Evolutionary conservation across 2,888 invertebrate genomes (phyloP).

Genomic region (Panorpa germanica): DNA sequence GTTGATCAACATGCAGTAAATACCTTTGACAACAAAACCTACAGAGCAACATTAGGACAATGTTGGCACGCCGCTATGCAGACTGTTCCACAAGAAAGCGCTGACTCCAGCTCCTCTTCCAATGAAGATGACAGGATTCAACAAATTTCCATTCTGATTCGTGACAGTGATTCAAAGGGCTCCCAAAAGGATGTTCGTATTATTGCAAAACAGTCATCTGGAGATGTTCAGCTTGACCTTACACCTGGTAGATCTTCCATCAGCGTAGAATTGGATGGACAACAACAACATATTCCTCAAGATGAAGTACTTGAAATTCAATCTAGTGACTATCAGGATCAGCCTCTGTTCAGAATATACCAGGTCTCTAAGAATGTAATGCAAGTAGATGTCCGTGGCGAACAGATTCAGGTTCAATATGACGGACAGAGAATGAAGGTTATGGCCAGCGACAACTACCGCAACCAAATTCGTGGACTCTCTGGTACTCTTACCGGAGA

Average conservation of each 20-base stretch:
- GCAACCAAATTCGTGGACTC: constrained; percentile 37
- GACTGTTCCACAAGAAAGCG: constrained; percentile 24
- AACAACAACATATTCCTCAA: constrained; percentile 18
- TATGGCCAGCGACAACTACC: constrained; percentile 24
- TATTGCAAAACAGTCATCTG: constrained; percentile 20
- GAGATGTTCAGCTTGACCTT: constrained; percentile 17
- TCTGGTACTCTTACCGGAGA: constrained; percentile 45
- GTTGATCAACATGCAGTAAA: constrained; percentile 33
- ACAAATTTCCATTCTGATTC: constrained; percentile 20
- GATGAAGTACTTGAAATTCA: constrained; percentile 20
- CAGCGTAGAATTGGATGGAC: too few relatives aligned
- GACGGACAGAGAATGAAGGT: constrained; percentile 37
- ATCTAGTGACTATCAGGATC: too few relatives aligned
- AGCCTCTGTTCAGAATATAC: constrained; percentile 25
- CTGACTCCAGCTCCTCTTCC: constrained; percentile 17
- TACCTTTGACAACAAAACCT: constrained; percentile 46
- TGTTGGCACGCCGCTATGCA: constrained; percentile 44
- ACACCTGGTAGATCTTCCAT: too few relatives aligned
- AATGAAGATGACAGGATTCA: constrained; percentile 19
- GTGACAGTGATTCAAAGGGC: too few relatives aligned
- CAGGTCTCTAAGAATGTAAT: constrained; percentile 30
- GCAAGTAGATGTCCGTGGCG: constrained; percentile 29
- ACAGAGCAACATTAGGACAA: constrained; percentile 28
- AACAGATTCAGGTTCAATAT: constrained; percentile 29
- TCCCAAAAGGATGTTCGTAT: constrained; percentile 26